These are phyloP conservation scores for Pontoporia blainvillei DNA, from an alignment of 2,113 vertebrate genomes.

Conservation along the genomic window DNA sequence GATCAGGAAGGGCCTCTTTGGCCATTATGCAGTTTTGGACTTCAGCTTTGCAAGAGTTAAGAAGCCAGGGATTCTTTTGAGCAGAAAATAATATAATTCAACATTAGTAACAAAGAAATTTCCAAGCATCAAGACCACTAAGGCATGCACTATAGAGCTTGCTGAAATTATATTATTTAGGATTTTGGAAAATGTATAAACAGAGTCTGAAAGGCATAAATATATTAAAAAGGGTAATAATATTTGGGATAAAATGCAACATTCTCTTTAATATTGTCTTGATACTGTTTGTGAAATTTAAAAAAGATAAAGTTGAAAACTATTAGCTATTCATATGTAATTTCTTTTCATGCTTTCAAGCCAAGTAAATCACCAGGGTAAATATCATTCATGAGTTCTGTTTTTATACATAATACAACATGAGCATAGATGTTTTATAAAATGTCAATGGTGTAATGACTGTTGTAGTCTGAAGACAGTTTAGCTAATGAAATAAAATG, in stretches of 20 bases:
- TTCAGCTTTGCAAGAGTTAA: background rate
- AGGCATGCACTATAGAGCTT: background rate
- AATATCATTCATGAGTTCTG: background rate
- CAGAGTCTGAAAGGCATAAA: background rate
- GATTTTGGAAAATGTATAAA: background rate
- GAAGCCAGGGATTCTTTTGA: background rate
- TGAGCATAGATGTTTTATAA: background rate
- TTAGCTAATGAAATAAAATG: background rate
- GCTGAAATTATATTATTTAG: background rate
- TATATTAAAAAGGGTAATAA: background rate
- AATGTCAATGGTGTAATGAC: background rate
- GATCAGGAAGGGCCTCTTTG: background rate
- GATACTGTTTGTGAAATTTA: background rate
- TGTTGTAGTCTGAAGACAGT: background rate
- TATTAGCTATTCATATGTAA: background rate
- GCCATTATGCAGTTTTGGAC: background rate
- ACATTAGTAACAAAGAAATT: background rate
- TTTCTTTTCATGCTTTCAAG: conserved; percentile 7
- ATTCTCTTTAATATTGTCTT: background rate
- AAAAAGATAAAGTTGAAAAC: background rate
- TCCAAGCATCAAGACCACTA: background rate
- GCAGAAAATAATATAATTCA: background rate
- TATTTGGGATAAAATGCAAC: background rate
- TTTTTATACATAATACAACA: background rate
- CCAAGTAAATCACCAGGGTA: background rate